Percentiles rank a stretch among this genome's conserved stretches.
Evolutionary conservation across 2,888 invertebrate species (phyloP).

Genomic region (Heliconius cydno): DNA sequence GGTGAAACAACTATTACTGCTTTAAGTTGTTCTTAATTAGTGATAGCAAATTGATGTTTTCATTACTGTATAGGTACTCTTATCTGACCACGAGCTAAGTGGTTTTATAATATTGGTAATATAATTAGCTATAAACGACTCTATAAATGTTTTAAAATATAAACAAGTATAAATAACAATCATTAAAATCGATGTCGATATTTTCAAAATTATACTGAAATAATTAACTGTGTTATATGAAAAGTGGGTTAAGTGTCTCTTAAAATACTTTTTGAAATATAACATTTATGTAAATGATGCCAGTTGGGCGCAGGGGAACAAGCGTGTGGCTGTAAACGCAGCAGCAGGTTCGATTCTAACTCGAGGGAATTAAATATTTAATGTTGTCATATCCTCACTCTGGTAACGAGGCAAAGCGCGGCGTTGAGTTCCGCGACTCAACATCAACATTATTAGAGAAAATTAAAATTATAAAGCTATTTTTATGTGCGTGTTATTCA

Average conservation of each 20-base stretch:
- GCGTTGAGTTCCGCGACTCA: no score
- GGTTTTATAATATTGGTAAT: not conserved
- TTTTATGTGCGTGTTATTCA: not conserved
- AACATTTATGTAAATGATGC: no score
- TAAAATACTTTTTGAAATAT: not conserved
- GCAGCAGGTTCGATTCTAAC: no score
- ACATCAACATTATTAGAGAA: not conserved
- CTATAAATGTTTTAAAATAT: slow-evolving; percentile 13
- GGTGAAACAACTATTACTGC: slow-evolving; percentile 6
- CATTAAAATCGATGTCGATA: not conserved
- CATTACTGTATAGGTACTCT: slow-evolving; percentile 5
- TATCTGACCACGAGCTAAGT: slow-evolving; percentile 26
- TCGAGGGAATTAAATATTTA: no score
- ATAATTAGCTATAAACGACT: not conserved
- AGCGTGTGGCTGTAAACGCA: no score
- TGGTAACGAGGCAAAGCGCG: no score
- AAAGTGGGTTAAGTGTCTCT: not conserved
- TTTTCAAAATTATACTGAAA: not conserved
- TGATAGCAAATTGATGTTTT: slow-evolving; percentile 17
- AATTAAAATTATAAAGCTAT: not conserved
- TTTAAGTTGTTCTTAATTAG: slow-evolving; percentile 11
- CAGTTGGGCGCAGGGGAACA: no score
- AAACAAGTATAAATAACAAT: not conserved
- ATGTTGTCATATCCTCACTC: no score
- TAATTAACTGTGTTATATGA: not conserved